Evolutionary conservation across 2,888 invertebrate genomes (phyloP).

Genomic region (Hartigia nigra): DNA sequence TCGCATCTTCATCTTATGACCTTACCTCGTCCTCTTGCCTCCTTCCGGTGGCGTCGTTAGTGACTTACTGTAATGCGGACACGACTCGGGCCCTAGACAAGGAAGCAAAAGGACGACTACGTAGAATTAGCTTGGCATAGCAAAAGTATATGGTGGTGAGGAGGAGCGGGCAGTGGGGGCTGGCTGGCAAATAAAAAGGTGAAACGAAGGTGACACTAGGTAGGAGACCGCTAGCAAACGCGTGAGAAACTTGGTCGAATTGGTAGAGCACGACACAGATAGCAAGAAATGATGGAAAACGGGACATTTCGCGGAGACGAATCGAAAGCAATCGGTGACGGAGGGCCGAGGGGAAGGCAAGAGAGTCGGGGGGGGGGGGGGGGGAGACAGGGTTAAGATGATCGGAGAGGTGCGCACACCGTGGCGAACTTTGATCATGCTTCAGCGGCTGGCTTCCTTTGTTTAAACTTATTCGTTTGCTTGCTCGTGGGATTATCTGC

Average conservation of each 20-base stretch:
- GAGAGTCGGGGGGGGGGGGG: background rate
- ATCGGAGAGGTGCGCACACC: slow-evolving; percentile 35
- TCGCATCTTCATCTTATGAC: background rate
- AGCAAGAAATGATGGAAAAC: background rate
- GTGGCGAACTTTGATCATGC: slow-evolving; percentile 56
- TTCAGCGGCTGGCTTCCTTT: slow-evolving; percentile 57
- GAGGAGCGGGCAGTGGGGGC: background rate
- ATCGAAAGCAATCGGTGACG: background rate
- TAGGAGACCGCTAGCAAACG: background rate
- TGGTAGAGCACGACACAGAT: background rate
- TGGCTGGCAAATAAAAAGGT: background rate
- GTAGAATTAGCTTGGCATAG: background rate
- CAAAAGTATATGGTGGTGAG: background rate
- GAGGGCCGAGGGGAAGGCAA: background rate
- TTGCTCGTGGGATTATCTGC: slow-evolving; percentile 56
- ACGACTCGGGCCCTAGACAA: background rate
- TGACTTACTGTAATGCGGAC: background rate
- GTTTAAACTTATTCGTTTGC: slow-evolving; percentile 57
- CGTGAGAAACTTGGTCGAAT: background rate
- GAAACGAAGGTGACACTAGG: background rate
- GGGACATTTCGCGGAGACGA: background rate
- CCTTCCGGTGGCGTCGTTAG: background rate
- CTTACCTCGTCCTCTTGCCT: background rate
- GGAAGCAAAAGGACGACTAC: background rate
- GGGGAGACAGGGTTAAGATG: too few relatives aligned